phyloP scores from a whole-genome alignment of 2,888 invertebrate species.

The Parnassius orleans region DNA sequence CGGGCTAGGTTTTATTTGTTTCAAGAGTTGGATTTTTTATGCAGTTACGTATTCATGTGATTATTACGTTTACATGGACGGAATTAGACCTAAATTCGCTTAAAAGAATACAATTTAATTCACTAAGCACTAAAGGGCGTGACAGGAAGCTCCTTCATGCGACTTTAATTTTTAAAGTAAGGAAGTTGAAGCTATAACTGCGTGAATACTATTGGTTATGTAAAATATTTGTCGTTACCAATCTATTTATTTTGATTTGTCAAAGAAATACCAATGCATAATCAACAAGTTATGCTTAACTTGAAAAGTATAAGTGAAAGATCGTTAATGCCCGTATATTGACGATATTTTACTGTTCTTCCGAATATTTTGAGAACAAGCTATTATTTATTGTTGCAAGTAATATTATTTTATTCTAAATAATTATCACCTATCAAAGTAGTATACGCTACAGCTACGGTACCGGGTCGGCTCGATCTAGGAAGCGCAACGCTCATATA shows the following conservation, averaged over 20 bases:
- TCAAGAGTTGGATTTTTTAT: neutral
- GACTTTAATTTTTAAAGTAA: slow-evolving; percentile 2
- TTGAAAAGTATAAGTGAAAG: too few relatives aligned
- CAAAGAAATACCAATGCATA: slow-evolving; percentile 2
- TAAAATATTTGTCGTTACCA: slow-evolving; percentile 11
- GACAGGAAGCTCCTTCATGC: neutral
- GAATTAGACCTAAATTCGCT: slow-evolving; percentile 4
- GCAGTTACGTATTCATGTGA: neutral
- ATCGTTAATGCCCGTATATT: too few relatives aligned
- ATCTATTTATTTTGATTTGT: slow-evolving; percentile 6
- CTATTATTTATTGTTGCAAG: too few relatives aligned
- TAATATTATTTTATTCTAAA: too few relatives aligned
- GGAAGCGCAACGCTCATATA: too few relatives aligned
- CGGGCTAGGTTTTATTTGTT: neutral
- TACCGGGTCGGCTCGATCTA: too few relatives aligned
- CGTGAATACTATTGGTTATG: neutral
- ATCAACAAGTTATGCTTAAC: slow-evolving; percentile 8
- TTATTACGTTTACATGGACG: neutral
- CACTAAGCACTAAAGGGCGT: slow-evolving; percentile 4
- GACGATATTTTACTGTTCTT: too few relatives aligned
- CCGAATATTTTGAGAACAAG: too few relatives aligned
- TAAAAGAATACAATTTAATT: neutral
- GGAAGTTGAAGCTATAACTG: neutral
- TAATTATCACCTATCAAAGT: too few relatives aligned
- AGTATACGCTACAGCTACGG: too few relatives aligned